Evolutionary conservation across 2,113 vertebrate species (phyloP), one percentile per base, ranked within the genome.

Genomic region (Columba janthina): DNA sequence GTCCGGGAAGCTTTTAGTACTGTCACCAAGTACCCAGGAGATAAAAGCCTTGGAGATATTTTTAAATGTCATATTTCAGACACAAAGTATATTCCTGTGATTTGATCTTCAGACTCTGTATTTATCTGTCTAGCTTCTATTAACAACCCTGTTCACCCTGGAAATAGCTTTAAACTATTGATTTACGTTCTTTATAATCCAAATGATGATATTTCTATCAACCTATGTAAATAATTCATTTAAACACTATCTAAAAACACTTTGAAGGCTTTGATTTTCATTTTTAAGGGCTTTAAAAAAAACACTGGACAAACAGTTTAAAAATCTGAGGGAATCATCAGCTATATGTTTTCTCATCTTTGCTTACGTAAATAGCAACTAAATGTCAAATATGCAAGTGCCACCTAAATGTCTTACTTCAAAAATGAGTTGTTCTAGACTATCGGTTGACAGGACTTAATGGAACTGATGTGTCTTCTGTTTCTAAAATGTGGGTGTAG

Each of bases 21-120:
- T 40, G 40, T 76, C 72, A 78, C 74, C 36, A 53, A 61, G 53
- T 28, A 82, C 12, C 24, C 48, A 40, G 48, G 57, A 84, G 89
- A 94, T 87, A 87, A 90, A 90, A 94, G 44, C 57, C 44, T 93
- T 53, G 69, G 80, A 93, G 89, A 24, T 81, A 67, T 80, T 93
- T 92, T 93, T 83, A 93, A 95, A 95, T 84, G 90, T 90, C 93
- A 91, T 24, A 74, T 90, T 92, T 95, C 92, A 92, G 91, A 84
- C 80, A 64, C 60, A 77, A 81, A 92, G 58, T 2, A 0, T 89
- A 88, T 85, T 73, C 42, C 50, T 51, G 46, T 95, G 89, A 89
- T 93, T 87, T 88, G 77, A 91, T 92, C 92, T 89, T 91, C 87
- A 85, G 91, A 85, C 42, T 44, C 62, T 72, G 15, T 82, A 72